These are phyloP conservation scores for Cryptus armator DNA, from an alignment of 2,888 invertebrate genomes.

Conservation along the genomic window DNA sequence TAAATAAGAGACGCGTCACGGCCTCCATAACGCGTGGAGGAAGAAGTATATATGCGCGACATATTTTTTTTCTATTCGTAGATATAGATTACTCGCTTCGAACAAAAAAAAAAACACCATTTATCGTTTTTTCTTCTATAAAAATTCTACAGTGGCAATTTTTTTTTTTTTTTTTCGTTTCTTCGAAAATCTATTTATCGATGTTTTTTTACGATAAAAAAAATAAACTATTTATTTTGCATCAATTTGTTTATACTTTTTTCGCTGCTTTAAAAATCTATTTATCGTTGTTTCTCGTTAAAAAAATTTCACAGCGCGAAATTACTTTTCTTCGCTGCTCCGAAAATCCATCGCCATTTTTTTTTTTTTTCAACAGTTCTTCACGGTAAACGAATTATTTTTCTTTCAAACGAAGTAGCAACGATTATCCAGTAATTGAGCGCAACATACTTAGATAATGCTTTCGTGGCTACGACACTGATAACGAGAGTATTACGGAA, in stretches of 20 bases:
- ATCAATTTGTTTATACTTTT: background rate
- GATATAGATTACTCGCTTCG: background rate
- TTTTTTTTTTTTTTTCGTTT: too few relatives aligned
- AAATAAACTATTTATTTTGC: too few relatives aligned
- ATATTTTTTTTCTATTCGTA: background rate
- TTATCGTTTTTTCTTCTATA: too few relatives aligned
- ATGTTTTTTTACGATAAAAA: too few relatives aligned
- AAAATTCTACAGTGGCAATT: too few relatives aligned
- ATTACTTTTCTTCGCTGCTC: background rate
- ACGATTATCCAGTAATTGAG: background rate
- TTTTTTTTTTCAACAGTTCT: too few relatives aligned
- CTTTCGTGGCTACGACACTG: background rate
- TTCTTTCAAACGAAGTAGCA: background rate
- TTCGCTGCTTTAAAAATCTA: background rate
- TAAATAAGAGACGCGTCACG: constrained; percentile 12
- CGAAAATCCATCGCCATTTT: too few relatives aligned
- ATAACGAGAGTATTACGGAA: background rate
- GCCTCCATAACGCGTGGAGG: too few relatives aligned
- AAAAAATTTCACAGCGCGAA: background rate
- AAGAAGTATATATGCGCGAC: background rate
- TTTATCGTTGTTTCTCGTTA: background rate
- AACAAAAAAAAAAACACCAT: background rate
- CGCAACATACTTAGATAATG: constrained; percentile 7
- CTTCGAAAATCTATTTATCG: too few relatives aligned
- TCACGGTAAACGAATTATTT: background rate